A percentile compares a stretch with the other conserved stretches of the same genome.
phyloP scores from a whole-genome alignment of 2,113 vertebrate genomes.

The Amblyornis subalaris region DNA sequence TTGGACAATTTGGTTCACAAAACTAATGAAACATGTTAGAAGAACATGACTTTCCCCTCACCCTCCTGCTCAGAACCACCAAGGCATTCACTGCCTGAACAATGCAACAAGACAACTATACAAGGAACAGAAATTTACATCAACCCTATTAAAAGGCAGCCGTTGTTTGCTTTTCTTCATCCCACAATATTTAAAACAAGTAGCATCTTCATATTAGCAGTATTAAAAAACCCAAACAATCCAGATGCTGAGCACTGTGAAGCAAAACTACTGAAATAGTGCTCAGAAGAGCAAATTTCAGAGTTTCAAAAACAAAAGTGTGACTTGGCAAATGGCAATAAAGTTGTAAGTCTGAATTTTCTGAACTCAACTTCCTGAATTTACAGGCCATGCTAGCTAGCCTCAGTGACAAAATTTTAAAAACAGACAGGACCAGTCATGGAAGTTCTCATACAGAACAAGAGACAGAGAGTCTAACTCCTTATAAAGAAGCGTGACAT shows the following conservation, averaged over 20 bases:
- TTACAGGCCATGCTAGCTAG: neutral
- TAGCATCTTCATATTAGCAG: neutral
- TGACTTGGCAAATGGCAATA: neutral
- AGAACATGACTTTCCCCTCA: neutral
- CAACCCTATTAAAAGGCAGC: neutral
- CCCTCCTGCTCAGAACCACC: neutral
- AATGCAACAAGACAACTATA: neutral
- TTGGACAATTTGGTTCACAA: neutral
- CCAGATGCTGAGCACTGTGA: neutral
- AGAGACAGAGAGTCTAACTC: neutral
- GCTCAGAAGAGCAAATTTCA: neutral
- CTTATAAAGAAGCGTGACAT: neutral
- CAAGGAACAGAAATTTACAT: neutral
- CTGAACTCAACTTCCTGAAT: neutral
- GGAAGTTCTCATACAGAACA: neutral
- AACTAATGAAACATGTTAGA: neutral
- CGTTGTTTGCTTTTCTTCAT: neutral
- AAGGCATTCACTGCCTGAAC: accelerated
- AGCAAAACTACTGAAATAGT: neutral
- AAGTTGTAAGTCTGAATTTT: neutral
- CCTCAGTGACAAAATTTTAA: neutral
- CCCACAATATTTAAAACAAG: neutral
- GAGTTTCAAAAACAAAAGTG: neutral
- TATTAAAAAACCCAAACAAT: neutral
- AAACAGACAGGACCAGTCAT: neutral